Base-by-base conservation (phyloP, 92 coral and sea anemone genomes). In the Meandrina meandrites region DNA sequence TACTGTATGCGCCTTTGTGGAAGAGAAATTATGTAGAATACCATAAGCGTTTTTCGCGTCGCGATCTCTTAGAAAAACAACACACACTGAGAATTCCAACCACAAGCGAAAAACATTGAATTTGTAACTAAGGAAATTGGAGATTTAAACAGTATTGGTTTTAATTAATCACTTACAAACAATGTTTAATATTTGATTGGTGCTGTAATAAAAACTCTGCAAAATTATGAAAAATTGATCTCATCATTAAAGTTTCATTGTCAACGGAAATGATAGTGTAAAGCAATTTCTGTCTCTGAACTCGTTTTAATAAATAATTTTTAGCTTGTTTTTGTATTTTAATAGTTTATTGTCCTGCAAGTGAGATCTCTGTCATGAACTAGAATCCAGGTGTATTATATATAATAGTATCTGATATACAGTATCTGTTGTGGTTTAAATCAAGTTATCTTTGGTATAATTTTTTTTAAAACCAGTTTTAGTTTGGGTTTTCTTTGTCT, bases 211-310 rank as follows among this genome's bases (percentile, higher is more conserved):
- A 71, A 50, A 54, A 45, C 85, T 68, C 54, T 28, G 75, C 56
- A 71, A 18, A 37, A 6, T 12, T n/a, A 81, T 81, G 64, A 81
- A 81, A 81, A 56, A 68, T 68, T 81, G 6, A 68, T 81, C 22
- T 1, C n/a, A 27, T 6, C 37, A 67, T 81, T 81, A 81, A 81
- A 67, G 18, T 45, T 81, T 81, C 47, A 81, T 81, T 24, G 77
- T 19, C 58, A 28, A 24, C 27, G 28, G 18, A 58, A 67, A 36
- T 42, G 24, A 22, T 57, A 14, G 4, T 17, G 37, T 31, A 18
- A 79, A 56, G 34, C 47, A 10, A 4, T 81, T 79, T 60, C 34
- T 22, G 32, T 32, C 8, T 8, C 69, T 79, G 12, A 36, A 24
- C 32, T 36, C 51, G 4, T 19, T 73, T 37, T 73, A 1, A 32